phyloP scores from a whole-genome alignment of 2,797 vertebrate species.

The Phalanger gymnotis region DNA sequence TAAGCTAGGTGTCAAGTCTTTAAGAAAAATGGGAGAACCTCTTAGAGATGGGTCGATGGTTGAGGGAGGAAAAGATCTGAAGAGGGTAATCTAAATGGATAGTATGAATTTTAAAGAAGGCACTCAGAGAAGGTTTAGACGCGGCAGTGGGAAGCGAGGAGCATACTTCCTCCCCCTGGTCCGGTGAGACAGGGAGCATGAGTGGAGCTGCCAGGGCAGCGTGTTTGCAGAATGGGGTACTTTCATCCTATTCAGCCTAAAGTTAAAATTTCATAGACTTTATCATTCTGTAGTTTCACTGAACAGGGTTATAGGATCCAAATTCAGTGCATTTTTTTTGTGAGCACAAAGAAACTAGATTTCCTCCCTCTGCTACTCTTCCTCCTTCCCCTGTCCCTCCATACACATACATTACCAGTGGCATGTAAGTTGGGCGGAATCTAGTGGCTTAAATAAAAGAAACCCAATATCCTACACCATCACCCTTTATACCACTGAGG shows the following conservation, averaged over 20 bases:
- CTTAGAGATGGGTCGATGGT: neutral
- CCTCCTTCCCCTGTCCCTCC: neutral
- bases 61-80: neutral
- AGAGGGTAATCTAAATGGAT: neutral
- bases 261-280: neutral
- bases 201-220: neutral
- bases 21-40: neutral
- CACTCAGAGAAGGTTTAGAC: neutral
- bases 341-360: neutral
- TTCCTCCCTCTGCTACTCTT: neutral
- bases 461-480: slow-evolving; percentile 9
- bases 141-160: neutral
- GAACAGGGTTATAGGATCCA: neutral
- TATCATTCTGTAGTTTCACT: neutral
- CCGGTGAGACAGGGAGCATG: neutral
- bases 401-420: neutral
- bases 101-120: neutral
- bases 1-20: neutral
- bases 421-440: slow-evolving; percentile 10
- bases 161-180: neutral
- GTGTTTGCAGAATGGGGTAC: neutral
- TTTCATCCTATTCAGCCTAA: neutral
- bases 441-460: slow-evolving; percentile 22
- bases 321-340: slow-evolving; percentile 16
- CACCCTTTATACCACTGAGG: neutral